Evolutionary conservation across 2,888 invertebrate species (phyloP), one percentile per base, ranked within the genome.

Genomic region (Agriopis leucophaearia): DNA sequence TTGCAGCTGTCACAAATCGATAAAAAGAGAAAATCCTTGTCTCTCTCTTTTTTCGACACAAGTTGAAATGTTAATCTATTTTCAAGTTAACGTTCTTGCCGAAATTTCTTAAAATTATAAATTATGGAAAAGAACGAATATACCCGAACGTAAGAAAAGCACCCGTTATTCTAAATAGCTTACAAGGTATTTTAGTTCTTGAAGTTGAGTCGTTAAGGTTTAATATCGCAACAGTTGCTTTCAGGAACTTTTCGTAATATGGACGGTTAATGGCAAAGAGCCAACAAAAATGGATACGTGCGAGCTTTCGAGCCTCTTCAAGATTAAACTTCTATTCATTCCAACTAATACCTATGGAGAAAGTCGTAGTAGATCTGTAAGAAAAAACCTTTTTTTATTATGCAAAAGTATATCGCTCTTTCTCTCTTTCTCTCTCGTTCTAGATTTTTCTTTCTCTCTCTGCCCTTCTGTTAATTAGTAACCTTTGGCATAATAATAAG

Each of bases 201-300:
- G 79, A 76, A 71, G 66, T 71, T 57, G 65, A 40, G 64, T 0
- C 10, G 18, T 36, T 85, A 85, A 80, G 80, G 86, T 83, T 81
- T 81, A 82, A 81, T 86, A 80, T 83, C 64, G 80, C 73, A 80
- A 76, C 79, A 76, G 75, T 74, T 75, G 69, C 74, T 78, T 77
- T 73, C 77, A 76, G 79, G 81, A 87, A 89, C 84, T 88, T 90
- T 87, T 84, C 81, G 82, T 87, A 88, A 89, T 88, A 88, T 82
- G 83, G 81, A 74, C 78, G 76, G 82, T 78, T 85, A 83, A 87
- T 89, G 89, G 89, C 88, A 71, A 72, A 63, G 74, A 79, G 89
- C 89, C 89, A 89, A 84, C 84, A 85, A 86, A 83, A 84, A 81
- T 82, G 81, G 77, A 80, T 79, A 78, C 78, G 72, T 69, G 75